These are phyloP conservation scores for Microtus oregoni DNA, from an alignment of 2,113 vertebrate species.

Conservation along the genomic window DNA sequence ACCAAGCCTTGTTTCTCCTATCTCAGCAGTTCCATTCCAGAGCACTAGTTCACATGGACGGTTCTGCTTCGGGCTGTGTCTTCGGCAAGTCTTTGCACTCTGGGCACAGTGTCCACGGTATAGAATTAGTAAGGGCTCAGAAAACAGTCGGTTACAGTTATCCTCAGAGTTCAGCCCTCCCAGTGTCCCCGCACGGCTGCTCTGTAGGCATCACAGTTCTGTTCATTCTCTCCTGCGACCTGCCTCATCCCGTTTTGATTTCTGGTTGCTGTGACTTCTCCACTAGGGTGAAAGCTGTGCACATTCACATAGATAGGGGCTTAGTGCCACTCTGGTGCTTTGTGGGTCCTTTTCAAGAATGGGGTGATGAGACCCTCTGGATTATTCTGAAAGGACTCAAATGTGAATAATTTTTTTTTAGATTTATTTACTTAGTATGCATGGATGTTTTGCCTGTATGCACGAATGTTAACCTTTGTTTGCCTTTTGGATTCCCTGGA, in stretches of 20 bases:
- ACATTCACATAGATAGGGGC: neutral
- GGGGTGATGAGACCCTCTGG: neutral
- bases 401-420: neutral
- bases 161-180: neutral
- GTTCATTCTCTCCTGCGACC: neutral
- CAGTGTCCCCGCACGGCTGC: rapidly evolving
- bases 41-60: neutral
- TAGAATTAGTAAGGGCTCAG: neutral
- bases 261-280: neutral
- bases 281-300: no score
- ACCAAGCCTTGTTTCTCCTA: neutral
- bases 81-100: neutral
- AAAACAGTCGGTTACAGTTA: neutral
- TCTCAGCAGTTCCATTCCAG: neutral
- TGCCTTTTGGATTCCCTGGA: neutral
- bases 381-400: neutral
- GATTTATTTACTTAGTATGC: neutral
- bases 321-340: neutral
- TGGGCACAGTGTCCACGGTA: neutral
- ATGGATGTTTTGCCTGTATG: neutral
- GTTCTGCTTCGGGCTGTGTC: neutral
- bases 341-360: neutral
- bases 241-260: neutral
- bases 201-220: neutral
- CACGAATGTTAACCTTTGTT: neutral